Evolutionary conservation across 35 echinoderm and acorn worm genomes (phyloP).

Genomic region (Heliocidaris tuberculata): DNA sequence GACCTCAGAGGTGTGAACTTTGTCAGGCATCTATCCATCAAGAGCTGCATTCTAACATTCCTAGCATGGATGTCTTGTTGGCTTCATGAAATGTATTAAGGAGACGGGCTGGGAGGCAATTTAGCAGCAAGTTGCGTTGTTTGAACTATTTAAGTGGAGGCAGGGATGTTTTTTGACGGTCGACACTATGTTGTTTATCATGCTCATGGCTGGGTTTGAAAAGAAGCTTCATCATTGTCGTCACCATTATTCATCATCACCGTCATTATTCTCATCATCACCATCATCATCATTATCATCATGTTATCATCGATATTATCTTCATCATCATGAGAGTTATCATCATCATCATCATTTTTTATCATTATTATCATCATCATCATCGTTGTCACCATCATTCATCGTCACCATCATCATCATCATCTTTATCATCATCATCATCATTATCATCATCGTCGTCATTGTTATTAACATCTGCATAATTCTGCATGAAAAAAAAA

Average conservation of each 20-base stretch:
- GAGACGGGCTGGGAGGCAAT: slow-evolving; percentile 6
- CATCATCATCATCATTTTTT: not conserved
- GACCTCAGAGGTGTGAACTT: not conserved
- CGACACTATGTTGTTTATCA: not conserved
- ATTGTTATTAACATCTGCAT: no score
- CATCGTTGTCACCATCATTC: not conserved
- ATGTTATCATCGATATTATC: no score
- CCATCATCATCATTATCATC: not conserved
- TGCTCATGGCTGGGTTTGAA: no score
- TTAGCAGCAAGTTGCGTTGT: not conserved
- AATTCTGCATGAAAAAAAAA: no score
- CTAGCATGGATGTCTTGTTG: not conserved
- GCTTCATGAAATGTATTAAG: not conserved
- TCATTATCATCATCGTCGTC: no score
- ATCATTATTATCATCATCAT: not conserved
- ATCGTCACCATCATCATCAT: not conserved
- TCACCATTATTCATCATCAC: not conserved
- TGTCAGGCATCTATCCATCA: not conserved
- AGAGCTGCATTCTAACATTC: slow-evolving; percentile 10
- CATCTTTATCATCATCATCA: not conserved
- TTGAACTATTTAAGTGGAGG: not conserved
- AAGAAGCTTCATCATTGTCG: not conserved
- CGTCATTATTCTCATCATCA: not conserved
- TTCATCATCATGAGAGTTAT: not conserved
- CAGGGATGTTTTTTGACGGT: not conserved